A percentile compares a stretch with the other conserved stretches of the same genome.
Conservation (phyloP, 2,113 vertebrate genomes). For the Phocoena sinus region DNA sequence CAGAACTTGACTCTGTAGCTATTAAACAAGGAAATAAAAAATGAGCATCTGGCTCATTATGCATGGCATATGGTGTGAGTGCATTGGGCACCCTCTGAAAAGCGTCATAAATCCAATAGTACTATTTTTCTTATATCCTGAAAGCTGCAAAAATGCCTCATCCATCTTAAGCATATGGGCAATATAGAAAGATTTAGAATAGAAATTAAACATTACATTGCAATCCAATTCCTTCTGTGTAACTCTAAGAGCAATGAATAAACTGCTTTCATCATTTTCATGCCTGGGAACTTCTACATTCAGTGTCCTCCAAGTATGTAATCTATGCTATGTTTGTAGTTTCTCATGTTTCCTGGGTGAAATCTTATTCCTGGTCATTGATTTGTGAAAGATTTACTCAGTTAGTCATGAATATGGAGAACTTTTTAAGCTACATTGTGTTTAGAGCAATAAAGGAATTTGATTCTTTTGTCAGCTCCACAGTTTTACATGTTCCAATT, state of each 20-base stretch:
- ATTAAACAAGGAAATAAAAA: neutral
- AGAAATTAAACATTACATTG: neutral
- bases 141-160: slow-evolving; percentile 41
- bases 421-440: neutral
- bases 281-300: neutral
- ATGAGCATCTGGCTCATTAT: neutral
- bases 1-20: neutral
- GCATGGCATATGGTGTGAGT: neutral
- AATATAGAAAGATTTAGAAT: slow-evolving; percentile 18
- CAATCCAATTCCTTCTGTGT: neutral
- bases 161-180: slow-evolving; percentile 40
- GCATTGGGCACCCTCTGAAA: neutral
- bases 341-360: neutral
- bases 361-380: neutral
- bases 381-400: neutral
- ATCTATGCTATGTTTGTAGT: neutral
- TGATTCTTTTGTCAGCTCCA: neutral
- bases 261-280: neutral
- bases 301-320: neutral
- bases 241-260: neutral
- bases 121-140: slow-evolving; percentile 35
- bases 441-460: neutral
- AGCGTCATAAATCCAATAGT: slow-evolving; percentile 18
- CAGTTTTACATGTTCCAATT: neutral
- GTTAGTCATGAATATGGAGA: neutral